Evolutionary conservation across 2,113 vertebrate species (phyloP).

Genomic region (Siniperca knerii): DNA sequence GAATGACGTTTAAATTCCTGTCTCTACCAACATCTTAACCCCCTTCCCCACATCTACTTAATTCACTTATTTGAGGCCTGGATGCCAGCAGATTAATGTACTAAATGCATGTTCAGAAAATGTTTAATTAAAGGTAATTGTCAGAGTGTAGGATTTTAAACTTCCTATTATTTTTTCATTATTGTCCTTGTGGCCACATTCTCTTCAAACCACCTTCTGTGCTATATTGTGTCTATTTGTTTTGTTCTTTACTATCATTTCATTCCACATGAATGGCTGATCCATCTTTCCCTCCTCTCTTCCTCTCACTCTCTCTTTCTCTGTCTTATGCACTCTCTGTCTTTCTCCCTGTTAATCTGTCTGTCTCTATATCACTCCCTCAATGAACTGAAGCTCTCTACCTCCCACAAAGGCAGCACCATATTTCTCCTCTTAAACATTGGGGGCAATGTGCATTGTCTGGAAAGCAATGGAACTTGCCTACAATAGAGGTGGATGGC

Average conservation of each 20-base stretch:
- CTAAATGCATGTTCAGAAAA: conserved; percentile 27
- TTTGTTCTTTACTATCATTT: conserved; percentile 15
- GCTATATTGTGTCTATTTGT: neutral
- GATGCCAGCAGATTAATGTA: conserved; percentile 37
- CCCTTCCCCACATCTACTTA: conserved; percentile 37
- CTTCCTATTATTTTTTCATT: neutral
- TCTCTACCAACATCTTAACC: conserved; percentile 45
- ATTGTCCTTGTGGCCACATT: conserved; percentile 15
- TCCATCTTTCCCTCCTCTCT: conserved; percentile 45
- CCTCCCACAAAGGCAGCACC: conserved; percentile 82
- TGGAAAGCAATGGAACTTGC: conserved; percentile 65
- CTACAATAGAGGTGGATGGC: conserved; percentile 72
- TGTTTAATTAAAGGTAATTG: conserved; percentile 43
- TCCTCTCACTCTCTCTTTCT: conserved; percentile 45
- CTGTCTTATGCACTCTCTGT: conserved; percentile 70
- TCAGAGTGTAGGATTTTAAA: conserved; percentile 27
- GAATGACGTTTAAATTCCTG: conserved; percentile 53
- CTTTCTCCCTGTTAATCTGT: conserved; percentile 76
- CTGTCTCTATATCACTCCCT: conserved; percentile 78
- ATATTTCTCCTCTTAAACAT: conserved; percentile 82
- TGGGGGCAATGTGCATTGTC: conserved; percentile 74
- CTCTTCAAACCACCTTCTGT: neutral
- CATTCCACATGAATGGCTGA: conserved; percentile 22
- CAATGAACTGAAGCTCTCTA: conserved; percentile 81
- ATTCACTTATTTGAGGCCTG: conserved; percentile 32